phyloP scores from a whole-genome alignment of 2,797 vertebrate genomes.

The Sebastes iracundus region DNA sequence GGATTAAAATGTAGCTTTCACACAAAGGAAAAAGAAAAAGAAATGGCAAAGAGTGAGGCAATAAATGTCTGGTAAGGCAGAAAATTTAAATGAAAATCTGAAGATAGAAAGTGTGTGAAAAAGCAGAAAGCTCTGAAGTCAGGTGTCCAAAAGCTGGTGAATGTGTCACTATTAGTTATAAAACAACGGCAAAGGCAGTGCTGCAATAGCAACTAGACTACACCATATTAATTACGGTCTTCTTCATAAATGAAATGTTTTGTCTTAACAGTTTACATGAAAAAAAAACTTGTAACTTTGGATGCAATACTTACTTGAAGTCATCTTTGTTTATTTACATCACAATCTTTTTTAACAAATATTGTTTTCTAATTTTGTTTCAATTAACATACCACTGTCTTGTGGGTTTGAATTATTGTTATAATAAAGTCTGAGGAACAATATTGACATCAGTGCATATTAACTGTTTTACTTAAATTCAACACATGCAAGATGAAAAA shows the following conservation, averaged over 20 bases:
- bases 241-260: not conserved
- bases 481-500: not conserved
- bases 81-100: not conserved
- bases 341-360: not conserved
- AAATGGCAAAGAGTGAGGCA: too few relatives aligned
- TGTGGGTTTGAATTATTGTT: conserved; percentile 22
- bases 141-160: not conserved
- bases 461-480: conserved; percentile 17
- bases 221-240: not conserved
- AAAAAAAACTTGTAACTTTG: not conserved
- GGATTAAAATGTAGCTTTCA: not conserved
- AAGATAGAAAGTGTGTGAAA: not conserved
- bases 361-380: conserved; percentile 31
- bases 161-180: not conserved
- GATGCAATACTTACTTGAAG: conserved; percentile 47
- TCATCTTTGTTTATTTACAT: conserved; percentile 27
- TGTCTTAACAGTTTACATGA: not conserved
- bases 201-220: not conserved
- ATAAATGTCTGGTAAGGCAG: not conserved
- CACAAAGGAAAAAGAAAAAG: too few relatives aligned
- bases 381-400: conserved; percentile 31
- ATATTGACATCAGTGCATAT: not conserved
- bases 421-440: conserved; percentile 51
- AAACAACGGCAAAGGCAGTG: not conserved
- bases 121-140: not conserved